Conservation (phyloP, 1,140 invertebrate species). For the Drosophila guanche region DNA sequence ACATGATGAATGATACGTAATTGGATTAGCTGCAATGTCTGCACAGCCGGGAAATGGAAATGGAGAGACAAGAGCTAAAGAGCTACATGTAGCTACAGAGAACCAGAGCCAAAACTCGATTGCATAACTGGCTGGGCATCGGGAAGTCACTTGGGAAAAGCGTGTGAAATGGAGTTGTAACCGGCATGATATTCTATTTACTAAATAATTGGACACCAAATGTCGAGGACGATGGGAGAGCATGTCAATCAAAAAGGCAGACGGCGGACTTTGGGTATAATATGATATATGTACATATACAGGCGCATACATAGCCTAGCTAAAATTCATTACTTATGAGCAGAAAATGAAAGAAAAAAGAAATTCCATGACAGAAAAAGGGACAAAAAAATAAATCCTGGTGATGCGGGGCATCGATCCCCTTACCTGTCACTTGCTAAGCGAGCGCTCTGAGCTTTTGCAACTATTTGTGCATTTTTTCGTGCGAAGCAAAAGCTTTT, state of each 20-base stretch:
- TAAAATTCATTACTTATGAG: too few relatives aligned
- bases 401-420: slow-evolving; percentile 89
- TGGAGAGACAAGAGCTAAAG: slow-evolving; percentile 26
- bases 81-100: background rate
- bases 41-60: slow-evolving; percentile 53
- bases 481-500: background rate
- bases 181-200: slow-evolving; percentile 56
- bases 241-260: slow-evolving; percentile 32
- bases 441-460: slow-evolving; percentile 87
- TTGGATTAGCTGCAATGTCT: slow-evolving; percentile 67
- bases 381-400: slow-evolving; percentile 14
- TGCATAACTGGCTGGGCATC: slow-evolving; percentile 54
- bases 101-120: slow-evolving; percentile 49
- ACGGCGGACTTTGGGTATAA: slow-evolving; percentile 3
- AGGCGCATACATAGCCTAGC: background rate
- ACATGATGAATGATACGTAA: slow-evolving; percentile 75
- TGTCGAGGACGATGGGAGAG: slow-evolving; percentile 33
- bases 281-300: slow-evolving; percentile 3
- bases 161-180: slow-evolving; percentile 63
- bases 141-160: slow-evolving; percentile 26
- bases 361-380: slow-evolving; percentile 1
- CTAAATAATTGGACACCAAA: slow-evolving; percentile 55
- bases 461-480: background rate
- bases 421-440: slow-evolving; percentile 92
- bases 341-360: slow-evolving; percentile 1